Evolutionary conservation across 1,140 invertebrate genomes (phyloP).

Genomic region (Trichogramma pretiosum): DNA sequence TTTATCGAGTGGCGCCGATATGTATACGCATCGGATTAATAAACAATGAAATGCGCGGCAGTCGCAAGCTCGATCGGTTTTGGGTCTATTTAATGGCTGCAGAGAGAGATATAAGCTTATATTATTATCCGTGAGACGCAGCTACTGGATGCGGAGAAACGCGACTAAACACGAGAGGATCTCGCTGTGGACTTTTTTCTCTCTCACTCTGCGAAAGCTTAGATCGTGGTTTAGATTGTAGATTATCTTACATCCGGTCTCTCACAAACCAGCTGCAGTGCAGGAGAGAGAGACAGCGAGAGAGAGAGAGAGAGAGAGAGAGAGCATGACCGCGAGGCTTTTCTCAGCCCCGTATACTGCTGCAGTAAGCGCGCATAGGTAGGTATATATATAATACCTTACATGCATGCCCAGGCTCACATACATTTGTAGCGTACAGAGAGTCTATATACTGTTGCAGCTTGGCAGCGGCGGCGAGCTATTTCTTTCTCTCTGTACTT

Average conservation of each 20-base stretch:
- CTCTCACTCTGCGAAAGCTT: too few relatives aligned
- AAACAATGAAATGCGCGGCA: too few relatives aligned
- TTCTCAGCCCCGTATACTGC: background rate
- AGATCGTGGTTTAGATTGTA: conserved; percentile 17
- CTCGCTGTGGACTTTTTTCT: too few relatives aligned
- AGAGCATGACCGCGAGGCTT: conserved; percentile 7
- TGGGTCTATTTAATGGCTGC: too few relatives aligned
- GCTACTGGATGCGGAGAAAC: background rate
- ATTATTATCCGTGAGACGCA: too few relatives aligned
- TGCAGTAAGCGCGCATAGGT: background rate
- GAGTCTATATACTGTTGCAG: too few relatives aligned
- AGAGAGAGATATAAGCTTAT: too few relatives aligned
- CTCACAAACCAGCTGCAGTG: conserved; percentile 1
- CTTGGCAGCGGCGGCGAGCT: background rate
- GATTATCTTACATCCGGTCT: conserved; percentile 16
- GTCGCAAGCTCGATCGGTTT: too few relatives aligned
- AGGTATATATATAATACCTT: background rate
- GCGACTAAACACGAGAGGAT: background rate
- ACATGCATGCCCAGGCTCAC: background rate
- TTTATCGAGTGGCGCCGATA: too few relatives aligned
- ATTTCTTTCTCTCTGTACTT: conserved; percentile 12
- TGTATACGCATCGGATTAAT: too few relatives aligned
- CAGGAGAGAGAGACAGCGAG: conserved; percentile 11
- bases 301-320: conserved; percentile 20
- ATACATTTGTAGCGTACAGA: background rate